These are phyloP conservation scores for Garrulus glandarius DNA, from an alignment of 2,797 vertebrate genomes.

Conservation along the genomic window DNA sequence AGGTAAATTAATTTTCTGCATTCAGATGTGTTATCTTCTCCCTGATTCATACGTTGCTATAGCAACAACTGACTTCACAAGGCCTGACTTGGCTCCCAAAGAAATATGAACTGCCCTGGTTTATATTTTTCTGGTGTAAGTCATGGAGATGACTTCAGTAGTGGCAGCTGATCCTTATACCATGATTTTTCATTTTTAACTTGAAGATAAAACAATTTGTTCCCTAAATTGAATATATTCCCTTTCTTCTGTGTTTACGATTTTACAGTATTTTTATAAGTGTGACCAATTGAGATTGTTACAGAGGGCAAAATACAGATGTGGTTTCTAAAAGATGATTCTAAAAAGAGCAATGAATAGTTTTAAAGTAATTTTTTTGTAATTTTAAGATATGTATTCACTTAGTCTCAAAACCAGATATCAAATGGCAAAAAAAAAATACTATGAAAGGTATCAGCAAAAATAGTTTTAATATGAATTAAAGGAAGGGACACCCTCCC, in stretches of 20 bases:
- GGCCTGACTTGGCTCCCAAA: slow-evolving; percentile 55
- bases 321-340: not conserved
- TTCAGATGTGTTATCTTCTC: slow-evolving; percentile 55
- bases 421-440: not conserved
- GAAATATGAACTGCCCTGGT: slow-evolving; percentile 31
- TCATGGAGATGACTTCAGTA: not conserved
- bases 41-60: slow-evolving; percentile 49
- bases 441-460: not conserved
- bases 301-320: not conserved
- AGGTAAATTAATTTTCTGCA: slow-evolving; percentile 52
- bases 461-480: not conserved
- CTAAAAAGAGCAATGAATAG: not conserved
- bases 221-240: not conserved
- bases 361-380: not conserved
- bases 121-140: slow-evolving; percentile 32
- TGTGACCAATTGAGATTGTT: not conserved
- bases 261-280: not conserved
- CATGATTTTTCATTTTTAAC: not conserved
- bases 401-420: not conserved
- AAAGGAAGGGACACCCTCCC: not conserved
- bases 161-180: not conserved
- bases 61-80: slow-evolving; percentile 62
- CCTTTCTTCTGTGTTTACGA: not conserved
- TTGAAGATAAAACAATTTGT: not conserved
- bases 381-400: not conserved